phyloP scores from a whole-genome alignment of 2,797 vertebrate species.

The Perdix hodgsoniae region DNA sequence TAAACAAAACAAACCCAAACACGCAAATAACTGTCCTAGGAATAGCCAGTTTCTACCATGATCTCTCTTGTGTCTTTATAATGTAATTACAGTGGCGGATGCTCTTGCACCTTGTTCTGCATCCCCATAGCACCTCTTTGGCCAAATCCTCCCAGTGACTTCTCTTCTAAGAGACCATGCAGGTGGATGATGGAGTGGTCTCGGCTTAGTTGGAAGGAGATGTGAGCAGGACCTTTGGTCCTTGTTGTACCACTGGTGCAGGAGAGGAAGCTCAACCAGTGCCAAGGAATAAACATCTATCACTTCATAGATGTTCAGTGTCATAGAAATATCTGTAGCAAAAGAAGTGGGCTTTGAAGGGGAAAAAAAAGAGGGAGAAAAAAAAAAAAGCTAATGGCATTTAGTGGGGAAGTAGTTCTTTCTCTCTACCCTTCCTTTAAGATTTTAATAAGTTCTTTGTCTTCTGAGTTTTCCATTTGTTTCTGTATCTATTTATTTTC shows the following conservation, averaged over 20 bases:
- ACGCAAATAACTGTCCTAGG: neutral
- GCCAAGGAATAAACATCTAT: neutral
- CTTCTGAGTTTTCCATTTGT: conserved; percentile 21
- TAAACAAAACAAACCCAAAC: neutral
- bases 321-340: neutral
- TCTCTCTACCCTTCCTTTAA: neutral
- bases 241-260: neutral
- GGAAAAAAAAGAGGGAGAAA: neutral
- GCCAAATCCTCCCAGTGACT: neutral
- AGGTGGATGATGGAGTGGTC: neutral
- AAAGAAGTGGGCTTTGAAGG: neutral
- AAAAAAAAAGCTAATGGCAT: neutral
- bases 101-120: neutral
- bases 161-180: neutral
- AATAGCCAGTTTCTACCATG: fast-evolving
- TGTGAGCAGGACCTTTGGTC: neutral
- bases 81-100: neutral
- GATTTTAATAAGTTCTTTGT: conserved; percentile 10
- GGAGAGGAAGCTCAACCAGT: neutral
- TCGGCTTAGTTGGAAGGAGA: neutral
- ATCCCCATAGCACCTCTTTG: neutral
- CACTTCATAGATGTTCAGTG: neutral
- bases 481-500: conserved; percentile 17
- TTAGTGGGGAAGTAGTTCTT: fast-evolving
- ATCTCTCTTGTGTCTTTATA: neutral